Conservation (phyloP, 2,113 vertebrate genomes). For the Mastomys natalensis region DNA sequence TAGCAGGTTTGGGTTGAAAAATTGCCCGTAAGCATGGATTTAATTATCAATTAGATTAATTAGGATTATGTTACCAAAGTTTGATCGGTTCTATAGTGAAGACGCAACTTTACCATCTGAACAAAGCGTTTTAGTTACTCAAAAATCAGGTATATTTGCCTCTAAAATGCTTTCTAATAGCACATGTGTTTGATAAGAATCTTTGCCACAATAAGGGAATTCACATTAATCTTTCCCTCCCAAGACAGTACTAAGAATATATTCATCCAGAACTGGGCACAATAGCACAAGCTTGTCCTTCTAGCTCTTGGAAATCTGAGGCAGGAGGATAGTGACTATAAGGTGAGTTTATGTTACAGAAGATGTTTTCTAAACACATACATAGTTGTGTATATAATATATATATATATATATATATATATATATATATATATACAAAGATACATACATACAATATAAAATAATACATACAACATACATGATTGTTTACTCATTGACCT, state of each 20-base stretch:
- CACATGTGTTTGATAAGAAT: neutral
- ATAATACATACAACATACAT: neutral
- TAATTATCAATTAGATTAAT: conserved; percentile 75
- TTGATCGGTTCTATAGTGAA: conserved; percentile 23
- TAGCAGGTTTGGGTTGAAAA: conserved; percentile 64
- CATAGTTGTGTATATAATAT: too few species aligned
- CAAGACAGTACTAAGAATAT: neutral
- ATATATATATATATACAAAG: too few species aligned
- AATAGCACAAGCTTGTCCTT: neutral
- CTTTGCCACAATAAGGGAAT: neutral
- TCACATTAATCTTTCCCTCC: neutral
- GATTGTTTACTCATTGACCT: neutral
- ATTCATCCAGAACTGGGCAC: neutral
- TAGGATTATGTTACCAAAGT: conserved; percentile 49
- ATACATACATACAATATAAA: too few species aligned
- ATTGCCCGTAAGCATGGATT: conserved; percentile 15
- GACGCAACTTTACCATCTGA: conserved; percentile 19
- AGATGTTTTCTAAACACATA: neutral
- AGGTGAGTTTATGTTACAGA: neutral
- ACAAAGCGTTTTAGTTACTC: conserved; percentile 44
- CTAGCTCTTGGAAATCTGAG: neutral
- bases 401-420: too few species aligned
- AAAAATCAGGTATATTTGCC: neutral
- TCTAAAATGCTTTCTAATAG: conserved; percentile 20
- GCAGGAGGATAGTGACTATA: too few species aligned